Evolutionary conservation across 2,113 vertebrate species (phyloP).

Genomic region (Numida meleagris): DNA sequence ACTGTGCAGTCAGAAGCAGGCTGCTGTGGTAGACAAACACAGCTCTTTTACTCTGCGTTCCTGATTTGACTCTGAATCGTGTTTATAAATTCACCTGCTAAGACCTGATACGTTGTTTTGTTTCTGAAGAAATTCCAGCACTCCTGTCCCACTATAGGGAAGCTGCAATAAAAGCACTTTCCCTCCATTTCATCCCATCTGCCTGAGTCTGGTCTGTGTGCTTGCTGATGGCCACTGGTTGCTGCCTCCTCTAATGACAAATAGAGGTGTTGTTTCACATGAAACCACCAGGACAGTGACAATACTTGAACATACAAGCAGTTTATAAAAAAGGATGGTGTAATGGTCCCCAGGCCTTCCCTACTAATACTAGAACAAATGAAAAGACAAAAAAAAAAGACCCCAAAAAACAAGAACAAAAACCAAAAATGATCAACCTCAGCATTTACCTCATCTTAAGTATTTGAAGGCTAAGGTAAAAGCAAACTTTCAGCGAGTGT

Average conservation of each 20-base stretch:
- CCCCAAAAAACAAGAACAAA: too few species aligned
- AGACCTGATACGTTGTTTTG: not conserved
- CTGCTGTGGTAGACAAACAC: not conserved
- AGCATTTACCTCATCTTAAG: fast-evolving
- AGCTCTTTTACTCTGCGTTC: not conserved
- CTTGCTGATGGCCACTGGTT: not conserved
- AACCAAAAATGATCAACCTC: not conserved
- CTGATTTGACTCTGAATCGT: not conserved
- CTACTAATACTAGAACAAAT: not conserved
- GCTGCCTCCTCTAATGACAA: not conserved
- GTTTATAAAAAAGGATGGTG: not conserved
- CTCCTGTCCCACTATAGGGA: not conserved
- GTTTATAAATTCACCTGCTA: not conserved
- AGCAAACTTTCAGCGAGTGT: not conserved
- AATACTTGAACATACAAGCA: not conserved
- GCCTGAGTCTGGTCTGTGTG: not conserved
- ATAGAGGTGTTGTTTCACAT: not conserved
- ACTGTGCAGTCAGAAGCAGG: not conserved
- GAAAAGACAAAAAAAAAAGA: not conserved
- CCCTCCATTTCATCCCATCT: fast-evolving
- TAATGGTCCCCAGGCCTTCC: not conserved
- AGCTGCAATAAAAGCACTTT: not conserved
- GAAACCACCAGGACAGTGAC: not conserved
- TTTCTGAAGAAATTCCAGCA: not conserved
- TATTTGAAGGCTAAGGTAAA: not conserved